Evolutionary conservation across 2,888 invertebrate species (phyloP).

Genomic region (Eubasilissa splendida): DNA sequence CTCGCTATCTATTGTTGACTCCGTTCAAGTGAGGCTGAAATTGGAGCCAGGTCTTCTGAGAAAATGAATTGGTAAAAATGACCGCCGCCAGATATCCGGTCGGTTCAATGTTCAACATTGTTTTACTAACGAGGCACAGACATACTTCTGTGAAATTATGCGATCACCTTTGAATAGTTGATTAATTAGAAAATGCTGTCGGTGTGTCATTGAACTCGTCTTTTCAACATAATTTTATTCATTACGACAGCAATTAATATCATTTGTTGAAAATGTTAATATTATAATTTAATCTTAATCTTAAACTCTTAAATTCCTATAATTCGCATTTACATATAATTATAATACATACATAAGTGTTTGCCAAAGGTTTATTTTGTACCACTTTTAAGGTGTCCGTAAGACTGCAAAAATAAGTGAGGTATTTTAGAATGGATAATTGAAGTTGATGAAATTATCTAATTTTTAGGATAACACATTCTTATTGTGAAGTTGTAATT

Average conservation of each 20-base stretch:
- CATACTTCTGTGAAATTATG: neutral
- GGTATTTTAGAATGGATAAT: too few species aligned
- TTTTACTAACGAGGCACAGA: slow-evolving; percentile 18
- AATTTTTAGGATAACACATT: too few species aligned
- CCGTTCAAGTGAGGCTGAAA: slow-evolving; percentile 17
- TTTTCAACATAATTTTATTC: neutral
- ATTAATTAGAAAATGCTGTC: neutral
- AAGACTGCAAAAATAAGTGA: too few species aligned
- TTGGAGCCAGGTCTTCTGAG: slow-evolving; percentile 27
- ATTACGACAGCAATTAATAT: neutral
- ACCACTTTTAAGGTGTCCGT: too few species aligned
- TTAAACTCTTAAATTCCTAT: too few species aligned
- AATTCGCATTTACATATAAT: too few species aligned
- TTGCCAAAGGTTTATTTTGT: too few species aligned
- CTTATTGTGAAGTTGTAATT: too few species aligned
- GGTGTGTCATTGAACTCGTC: neutral
- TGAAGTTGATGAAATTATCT: too few species aligned
- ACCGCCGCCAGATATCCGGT: slow-evolving; percentile 25
- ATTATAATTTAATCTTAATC: too few species aligned
- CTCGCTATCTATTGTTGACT: slow-evolving; percentile 42
- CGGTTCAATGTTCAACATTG: slow-evolving; percentile 9
- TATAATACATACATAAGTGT: too few species aligned
- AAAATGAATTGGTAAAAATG: slow-evolving; percentile 44
- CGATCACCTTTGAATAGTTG: neutral
- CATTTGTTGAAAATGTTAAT: neutral